Base-by-base conservation (phyloP, 2,888 invertebrate species). In the Eueremaeus valkanovi region DNA sequence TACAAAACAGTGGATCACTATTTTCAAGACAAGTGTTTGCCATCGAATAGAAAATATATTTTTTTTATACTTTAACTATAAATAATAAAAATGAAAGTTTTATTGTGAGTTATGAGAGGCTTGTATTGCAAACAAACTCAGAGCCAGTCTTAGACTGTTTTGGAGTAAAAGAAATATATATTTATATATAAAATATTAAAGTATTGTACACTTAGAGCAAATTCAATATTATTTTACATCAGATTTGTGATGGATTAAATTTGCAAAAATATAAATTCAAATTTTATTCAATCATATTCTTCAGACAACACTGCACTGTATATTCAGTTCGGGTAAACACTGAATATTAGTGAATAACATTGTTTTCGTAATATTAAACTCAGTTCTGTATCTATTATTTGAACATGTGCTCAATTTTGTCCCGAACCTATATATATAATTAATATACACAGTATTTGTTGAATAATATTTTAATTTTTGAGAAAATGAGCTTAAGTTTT, bases 71-170 rank as follows among this genome's bases (percentile, higher is more conserved):
- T 55, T 13, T 27, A 24, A 55, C 55, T 55, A 55, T 55, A 55
- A 55, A 55, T 55, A 55, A 55, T 55, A 55, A 55, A 55, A 55
- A 55, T 55, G 3, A 27, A 27, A 55, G 21, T 55, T 51, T 55
- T 55, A 55, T 55, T 55, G 24, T 55, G 24, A 55, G 55, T 55
- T 55, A 55, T 55, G 55, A 55, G 55, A 55, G 55, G 24, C 27
- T 55, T 21, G n/a, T 49, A 49, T 49, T 49, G 49, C 21, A n/a
- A 49, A 49, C 49, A 49, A 21, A 49, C 49, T 49, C 49, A 49
- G n/a, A 49, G 18, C 49, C n/a, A 49, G n/a, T n/a, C n/a, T n/a
- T n/a, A n/a, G n/a, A n/a, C n/a, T n/a, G n/a, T n/a, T n/a, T n/a
- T n/a, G n/a, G n/a, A n/a, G n/a, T n/a, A n/a, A n/a, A n/a, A n/a